phyloP scores from a whole-genome alignment of 2,113 vertebrate species.

The Larimichthys crocea region DNA sequence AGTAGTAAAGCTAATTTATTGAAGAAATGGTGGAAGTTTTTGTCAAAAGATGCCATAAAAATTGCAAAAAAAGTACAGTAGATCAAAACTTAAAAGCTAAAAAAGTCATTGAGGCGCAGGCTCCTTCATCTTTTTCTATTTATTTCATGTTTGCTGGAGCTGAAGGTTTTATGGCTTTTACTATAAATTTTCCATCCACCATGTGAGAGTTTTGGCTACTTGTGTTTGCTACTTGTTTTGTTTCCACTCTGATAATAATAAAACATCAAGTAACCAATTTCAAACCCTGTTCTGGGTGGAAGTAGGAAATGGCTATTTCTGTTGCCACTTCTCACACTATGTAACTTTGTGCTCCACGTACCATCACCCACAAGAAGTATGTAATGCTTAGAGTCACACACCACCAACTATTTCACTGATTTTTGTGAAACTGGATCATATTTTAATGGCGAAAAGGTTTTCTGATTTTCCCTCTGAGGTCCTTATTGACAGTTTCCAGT shows the following conservation, averaged over 20 bases:
- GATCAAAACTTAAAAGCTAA: not conserved
- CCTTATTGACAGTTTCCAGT: too few relatives aligned
- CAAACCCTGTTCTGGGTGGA: not conserved
- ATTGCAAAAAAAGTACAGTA: too few relatives aligned
- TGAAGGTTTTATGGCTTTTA: constrained; percentile 1
- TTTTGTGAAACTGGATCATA: too few relatives aligned
- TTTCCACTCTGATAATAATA: not conserved
- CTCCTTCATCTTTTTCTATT: not conserved
- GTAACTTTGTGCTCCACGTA: too few relatives aligned
- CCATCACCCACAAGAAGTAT: too few relatives aligned
- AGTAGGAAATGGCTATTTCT: too few relatives aligned
- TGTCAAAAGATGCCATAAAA: not conserved
- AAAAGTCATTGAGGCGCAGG: not conserved
- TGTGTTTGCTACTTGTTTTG: not conserved
- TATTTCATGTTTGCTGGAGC: not conserved
- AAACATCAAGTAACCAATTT: constrained; percentile 10
- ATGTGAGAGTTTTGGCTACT: not conserved
- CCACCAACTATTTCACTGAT: too few relatives aligned
- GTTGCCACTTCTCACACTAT: too few relatives aligned
- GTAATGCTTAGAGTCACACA: too few relatives aligned
- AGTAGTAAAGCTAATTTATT: not conserved
- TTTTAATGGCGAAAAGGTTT: too few relatives aligned
- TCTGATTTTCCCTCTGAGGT: too few relatives aligned
- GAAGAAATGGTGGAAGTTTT: not conserved
- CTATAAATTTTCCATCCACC: not conserved